Evolutionary conservation across 1,140 invertebrate species (phyloP), one percentile per base, ranked within the genome.

Genomic region (Cotesia typhae): DNA sequence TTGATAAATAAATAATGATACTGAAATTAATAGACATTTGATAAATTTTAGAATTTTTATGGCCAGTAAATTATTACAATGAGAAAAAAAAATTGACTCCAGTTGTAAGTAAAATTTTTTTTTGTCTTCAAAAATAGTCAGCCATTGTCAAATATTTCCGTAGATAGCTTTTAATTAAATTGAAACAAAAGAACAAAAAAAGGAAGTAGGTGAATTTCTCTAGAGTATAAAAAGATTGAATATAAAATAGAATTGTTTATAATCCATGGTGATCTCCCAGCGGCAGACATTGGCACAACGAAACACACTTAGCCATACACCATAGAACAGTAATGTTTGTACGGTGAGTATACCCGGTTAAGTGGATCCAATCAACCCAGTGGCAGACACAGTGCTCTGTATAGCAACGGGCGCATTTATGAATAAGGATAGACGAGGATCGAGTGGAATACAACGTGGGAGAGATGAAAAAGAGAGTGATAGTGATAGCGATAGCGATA

Each of bases 311-410:
- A 74, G 80, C 78, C 77, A 82, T 85, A 83, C 80, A 83, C 83
- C 82, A 84, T 84, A 83, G 80, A 85, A 78, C 81, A 81, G 84
- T 82, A 84, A 85, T 84, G 84, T 47, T 81, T 77, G 78, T 77
- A 84, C 83, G 77, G 76, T 80, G 81, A 82, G 79, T 82, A 85
- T 70, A 70, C 81, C 79, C 79, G 76, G 79, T 82, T 85, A 84
- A 85, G 83, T 85, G 83, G 83, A 84, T 84, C 83, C 83, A 85
- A 85, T 85, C 81, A 85, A 84, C 82, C 83, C 80, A 74, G 80
- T 82, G 79, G 80, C 80, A 79, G 76, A 77, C 69, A 74, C 75
- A n/a, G 28, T n/a, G 28, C 9, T 9, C 41, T 47, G 41, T 47
- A 47, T 47, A 47, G 41, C 41, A 9, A 47, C 10, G 10, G 41